Conservation (phyloP, 2,797 vertebrate species). For the Monodelphis domestica region DNA sequence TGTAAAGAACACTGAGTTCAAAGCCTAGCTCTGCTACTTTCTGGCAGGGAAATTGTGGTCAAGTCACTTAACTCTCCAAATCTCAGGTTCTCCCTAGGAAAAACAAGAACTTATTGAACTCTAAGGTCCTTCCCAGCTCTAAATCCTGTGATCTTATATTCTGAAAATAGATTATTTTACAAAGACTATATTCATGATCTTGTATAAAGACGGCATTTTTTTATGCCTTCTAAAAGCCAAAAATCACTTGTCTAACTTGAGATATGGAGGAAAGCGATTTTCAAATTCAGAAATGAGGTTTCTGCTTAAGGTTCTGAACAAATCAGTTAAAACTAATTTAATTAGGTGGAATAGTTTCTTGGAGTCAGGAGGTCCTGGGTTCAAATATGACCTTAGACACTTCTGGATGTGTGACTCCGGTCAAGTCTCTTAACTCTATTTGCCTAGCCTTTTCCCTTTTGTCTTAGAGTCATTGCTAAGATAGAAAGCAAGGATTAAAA, state of each 20-base stretch:
- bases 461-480: too few relatives aligned
- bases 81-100: too few relatives aligned
- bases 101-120: not conserved
- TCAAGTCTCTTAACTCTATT: too few relatives aligned
- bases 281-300: not conserved
- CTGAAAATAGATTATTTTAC: not conserved
- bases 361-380: too few relatives aligned
- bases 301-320: conserved; percentile 19
- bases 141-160: not conserved
- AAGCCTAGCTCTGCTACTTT: not conserved
- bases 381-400: too few relatives aligned
- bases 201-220: not conserved
- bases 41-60: not conserved
- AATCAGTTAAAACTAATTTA: not conserved
- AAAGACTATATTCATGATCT: not conserved
- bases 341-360: too few relatives aligned
- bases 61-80: not conserved
- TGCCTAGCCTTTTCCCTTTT: too few relatives aligned
- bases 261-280: not conserved
- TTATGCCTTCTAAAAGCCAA: not conserved
- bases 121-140: not conserved
- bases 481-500: too few relatives aligned
- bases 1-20: not conserved
- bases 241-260: not conserved
- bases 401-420: too few relatives aligned